These are phyloP conservation scores for Drosophila trapezifrons DNA, from an alignment of 1,140 invertebrate genomes.

Conservation along the genomic window DNA sequence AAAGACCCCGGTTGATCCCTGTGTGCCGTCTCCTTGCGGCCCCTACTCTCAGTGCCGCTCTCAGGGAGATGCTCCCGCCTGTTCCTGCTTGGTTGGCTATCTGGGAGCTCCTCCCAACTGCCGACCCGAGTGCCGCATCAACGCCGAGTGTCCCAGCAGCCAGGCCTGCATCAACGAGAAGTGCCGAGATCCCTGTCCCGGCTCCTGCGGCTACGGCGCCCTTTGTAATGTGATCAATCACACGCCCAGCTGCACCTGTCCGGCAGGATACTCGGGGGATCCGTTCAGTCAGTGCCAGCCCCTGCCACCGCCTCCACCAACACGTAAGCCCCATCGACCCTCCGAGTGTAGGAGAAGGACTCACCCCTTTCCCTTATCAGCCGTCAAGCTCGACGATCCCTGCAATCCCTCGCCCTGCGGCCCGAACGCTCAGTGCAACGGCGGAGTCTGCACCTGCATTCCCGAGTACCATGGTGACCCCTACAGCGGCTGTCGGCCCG, in stretches of 20 bases:
- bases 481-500: conserved; percentile 91
- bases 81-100: conserved; percentile 88
- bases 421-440: conserved; percentile 88
- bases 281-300: conserved; percentile 87
- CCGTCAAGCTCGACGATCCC: conserved; percentile 85
- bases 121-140: conserved; percentile 89
- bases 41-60: conserved; percentile 88
- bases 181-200: conserved; percentile 89
- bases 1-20: conserved; percentile 86
- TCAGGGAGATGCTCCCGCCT: conserved; percentile 87
- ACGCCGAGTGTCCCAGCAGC: conserved; percentile 88
- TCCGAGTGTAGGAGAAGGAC: conserved; percentile 81
- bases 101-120: conserved; percentile 90
- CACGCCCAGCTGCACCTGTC: conserved; percentile 88
- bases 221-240: conserved; percentile 89
- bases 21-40: conserved; percentile 90
- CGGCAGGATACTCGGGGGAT: conserved; percentile 88
- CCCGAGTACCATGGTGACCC: conserved; percentile 93
- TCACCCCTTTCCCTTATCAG: conserved; percentile 84
- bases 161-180: conserved; percentile 89
- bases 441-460: conserved; percentile 90
- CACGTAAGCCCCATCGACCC: conserved; percentile 59
- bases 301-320: conserved; percentile 84
- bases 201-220: conserved; percentile 88
- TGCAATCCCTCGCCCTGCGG: conserved; percentile 90